Evolutionary conservation across 2,797 vertebrate species (phyloP).

Genomic region (Alauda arvensis): DNA sequence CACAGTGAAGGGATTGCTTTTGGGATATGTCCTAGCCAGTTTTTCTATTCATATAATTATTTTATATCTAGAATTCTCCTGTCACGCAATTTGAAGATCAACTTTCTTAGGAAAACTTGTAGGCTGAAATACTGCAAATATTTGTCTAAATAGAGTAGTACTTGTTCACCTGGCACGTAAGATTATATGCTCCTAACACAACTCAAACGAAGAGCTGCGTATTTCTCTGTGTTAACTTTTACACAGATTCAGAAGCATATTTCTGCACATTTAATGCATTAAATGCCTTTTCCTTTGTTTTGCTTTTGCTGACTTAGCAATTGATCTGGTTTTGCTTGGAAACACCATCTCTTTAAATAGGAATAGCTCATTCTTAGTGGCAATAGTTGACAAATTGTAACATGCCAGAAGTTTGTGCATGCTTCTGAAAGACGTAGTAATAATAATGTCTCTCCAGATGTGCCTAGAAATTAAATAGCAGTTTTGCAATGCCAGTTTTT

Average conservation of each 20-base stretch:
- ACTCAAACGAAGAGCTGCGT: background rate
- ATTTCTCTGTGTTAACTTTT: background rate
- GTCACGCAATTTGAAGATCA: background rate
- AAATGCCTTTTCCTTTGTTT: background rate
- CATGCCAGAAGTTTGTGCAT: background rate
- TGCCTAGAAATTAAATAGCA: conserved; percentile 15
- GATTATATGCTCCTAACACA: background rate
- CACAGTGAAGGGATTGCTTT: background rate
- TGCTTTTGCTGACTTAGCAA: background rate
- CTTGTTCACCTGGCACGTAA: background rate
- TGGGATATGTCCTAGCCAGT: background rate
- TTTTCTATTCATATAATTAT: background rate
- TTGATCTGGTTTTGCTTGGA: background rate
- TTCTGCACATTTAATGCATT: background rate
- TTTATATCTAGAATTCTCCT: background rate
- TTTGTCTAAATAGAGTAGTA: background rate
- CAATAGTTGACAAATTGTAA: background rate
- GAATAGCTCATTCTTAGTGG: background rate
- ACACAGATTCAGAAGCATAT: background rate
- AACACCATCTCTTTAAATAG: background rate
- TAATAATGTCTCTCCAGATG: conserved; percentile 21
- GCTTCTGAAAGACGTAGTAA: background rate
- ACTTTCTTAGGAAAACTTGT: background rate
- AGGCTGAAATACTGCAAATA: background rate
- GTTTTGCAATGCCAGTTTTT: conserved; percentile 1